Percentiles rank a stretch among this genome's conserved stretches.
These are phyloP conservation scores for Plotosus lineatus DNA, from an alignment of 2,113 vertebrate species.

Conservation along the genomic window DNA sequence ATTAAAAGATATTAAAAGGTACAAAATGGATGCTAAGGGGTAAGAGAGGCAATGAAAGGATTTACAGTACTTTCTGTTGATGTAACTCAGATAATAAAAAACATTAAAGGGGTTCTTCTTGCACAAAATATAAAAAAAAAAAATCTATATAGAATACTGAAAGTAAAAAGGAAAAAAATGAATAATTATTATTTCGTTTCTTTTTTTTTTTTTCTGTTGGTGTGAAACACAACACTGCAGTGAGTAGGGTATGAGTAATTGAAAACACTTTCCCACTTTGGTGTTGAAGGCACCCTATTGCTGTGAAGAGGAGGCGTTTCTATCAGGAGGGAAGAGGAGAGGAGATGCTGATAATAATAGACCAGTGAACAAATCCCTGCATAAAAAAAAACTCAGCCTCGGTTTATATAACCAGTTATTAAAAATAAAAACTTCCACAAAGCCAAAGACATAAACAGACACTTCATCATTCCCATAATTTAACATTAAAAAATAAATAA, in stretches of 20 bases:
- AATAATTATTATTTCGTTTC: no score
- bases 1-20: background rate
- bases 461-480: background rate
- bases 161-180: no score
- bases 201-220: background rate
- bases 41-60: background rate
- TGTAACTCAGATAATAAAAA: no score
- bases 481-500: background rate
- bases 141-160: no score
- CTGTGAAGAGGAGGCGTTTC: conserved; percentile 3
- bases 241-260: background rate
- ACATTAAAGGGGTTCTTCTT: no score
- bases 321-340: background rate
- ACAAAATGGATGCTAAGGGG: background rate
- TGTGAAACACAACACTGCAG: background rate
- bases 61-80: no score
- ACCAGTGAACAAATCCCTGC: conserved; percentile 1
- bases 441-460: background rate
- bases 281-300: conserved; percentile 21
- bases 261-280: background rate
- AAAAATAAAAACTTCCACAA: background rate
- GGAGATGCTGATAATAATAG: conserved; percentile 19
- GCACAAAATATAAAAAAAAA: no score
- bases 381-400: background rate
- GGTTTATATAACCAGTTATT: background rate